phyloP scores from a whole-genome alignment of 2,888 invertebrate species.

The Diloba caeruleocephala region DNA sequence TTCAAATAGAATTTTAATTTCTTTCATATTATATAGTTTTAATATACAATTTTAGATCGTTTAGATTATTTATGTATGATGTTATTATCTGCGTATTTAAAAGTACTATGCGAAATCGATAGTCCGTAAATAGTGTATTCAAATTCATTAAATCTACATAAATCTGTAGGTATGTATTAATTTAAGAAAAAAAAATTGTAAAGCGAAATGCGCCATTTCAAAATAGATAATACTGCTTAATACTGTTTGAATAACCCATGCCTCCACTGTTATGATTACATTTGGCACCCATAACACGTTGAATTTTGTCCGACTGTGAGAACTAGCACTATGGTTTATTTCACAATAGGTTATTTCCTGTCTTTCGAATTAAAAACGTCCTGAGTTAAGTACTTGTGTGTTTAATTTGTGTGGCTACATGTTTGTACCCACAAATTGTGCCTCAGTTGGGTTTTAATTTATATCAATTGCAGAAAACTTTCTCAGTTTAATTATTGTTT shows the following conservation, averaged over 20 bases:
- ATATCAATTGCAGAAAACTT: neutral
- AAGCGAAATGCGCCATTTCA: neutral
- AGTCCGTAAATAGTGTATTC: no score
- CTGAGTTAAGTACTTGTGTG: slow-evolving; percentile 7
- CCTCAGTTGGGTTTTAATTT: slow-evolving; percentile 1
- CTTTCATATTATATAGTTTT: no score
- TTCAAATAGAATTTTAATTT: no score
- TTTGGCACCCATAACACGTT: slow-evolving; percentile 34
- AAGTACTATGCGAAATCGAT: no score
- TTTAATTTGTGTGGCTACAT: slow-evolving; percentile 22
- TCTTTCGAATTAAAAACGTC: slow-evolving; percentile 41
- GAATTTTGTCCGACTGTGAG: slow-evolving; percentile 42
- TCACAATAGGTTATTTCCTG: slow-evolving; percentile 50
- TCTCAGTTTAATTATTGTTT: no score
- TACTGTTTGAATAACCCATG: slow-evolving; percentile 19
- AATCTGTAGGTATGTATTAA: no score
- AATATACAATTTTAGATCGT: no score
- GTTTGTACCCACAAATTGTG: slow-evolving; percentile 6
- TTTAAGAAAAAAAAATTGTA: no score
- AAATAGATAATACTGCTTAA: slow-evolving; percentile 3
- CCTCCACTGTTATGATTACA: slow-evolving; percentile 49
- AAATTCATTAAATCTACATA: no score
- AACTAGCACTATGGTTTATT: slow-evolving; percentile 37
- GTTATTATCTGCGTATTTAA: no score
- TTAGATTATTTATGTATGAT: no score